Conservation (phyloP, 2,113 vertebrate species). For the Corythoichthys haematopterus region DNA sequence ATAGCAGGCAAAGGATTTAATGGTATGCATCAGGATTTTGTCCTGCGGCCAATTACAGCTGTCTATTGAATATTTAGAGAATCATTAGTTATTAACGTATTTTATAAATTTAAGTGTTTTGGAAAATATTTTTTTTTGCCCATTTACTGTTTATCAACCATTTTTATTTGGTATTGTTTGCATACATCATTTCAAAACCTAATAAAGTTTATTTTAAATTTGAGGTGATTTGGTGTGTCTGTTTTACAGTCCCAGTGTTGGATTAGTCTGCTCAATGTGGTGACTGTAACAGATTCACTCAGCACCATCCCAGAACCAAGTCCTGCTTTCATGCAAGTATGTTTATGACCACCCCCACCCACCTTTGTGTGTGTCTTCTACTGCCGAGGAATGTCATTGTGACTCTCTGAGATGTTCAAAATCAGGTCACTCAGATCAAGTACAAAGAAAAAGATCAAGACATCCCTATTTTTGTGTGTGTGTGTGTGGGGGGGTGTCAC, state of each 20-base stretch:
- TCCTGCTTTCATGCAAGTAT: conserved; percentile 35
- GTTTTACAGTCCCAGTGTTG: conserved; percentile 50
- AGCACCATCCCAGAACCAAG: conserved; percentile 30
- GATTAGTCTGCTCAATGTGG: conserved; percentile 37
- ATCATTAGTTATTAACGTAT: too few relatives aligned
- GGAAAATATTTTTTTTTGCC: too few relatives aligned
- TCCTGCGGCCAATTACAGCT: too few relatives aligned
- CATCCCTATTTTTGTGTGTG: too few relatives aligned
- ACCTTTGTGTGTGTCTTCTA: not conserved
- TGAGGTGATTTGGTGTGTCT: not conserved
- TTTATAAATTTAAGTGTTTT: too few relatives aligned
- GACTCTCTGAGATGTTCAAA: not conserved
- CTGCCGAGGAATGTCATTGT: not conserved
- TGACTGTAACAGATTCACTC: conserved; percentile 19
- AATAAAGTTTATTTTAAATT: not conserved
- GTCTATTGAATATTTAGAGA: too few relatives aligned
- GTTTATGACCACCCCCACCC: not conserved
- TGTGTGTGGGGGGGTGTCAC: too few relatives aligned
- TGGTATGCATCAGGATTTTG: too few relatives aligned
- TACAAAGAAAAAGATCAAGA: too few relatives aligned
- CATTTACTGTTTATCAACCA: too few relatives aligned
- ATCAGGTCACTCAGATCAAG: too few relatives aligned
- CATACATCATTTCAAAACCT: not conserved
- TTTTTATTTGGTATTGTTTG: not conserved
- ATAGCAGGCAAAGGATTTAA: too few relatives aligned